Conservation (phyloP, 1,140 invertebrate species). For the Drosophila grimshawi region DNA sequence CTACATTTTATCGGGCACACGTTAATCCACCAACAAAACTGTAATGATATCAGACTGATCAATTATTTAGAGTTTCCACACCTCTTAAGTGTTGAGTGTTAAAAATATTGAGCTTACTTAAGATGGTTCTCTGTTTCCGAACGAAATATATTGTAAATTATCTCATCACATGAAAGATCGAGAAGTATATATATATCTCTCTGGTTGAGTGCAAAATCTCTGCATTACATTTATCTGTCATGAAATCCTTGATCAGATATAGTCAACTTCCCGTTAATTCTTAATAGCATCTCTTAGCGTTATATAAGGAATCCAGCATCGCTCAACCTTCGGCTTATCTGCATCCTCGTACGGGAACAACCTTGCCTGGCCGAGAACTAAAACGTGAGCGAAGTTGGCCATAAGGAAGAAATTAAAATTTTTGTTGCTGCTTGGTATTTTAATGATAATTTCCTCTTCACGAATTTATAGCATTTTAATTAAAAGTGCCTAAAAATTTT, state of each 20-base stretch:
- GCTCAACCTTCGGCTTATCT: constrained; percentile 29
- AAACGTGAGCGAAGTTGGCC: constrained; percentile 31
- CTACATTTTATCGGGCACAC: not conserved
- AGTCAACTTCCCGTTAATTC: not conserved
- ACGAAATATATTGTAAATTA: too few species aligned
- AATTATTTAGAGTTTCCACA: not conserved
- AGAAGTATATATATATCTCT: not conserved
- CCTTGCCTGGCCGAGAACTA: constrained; percentile 50
- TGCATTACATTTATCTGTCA: not conserved
- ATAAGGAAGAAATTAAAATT: constrained; percentile 80
- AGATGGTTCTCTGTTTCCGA: too few species aligned
- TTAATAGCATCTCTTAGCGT: not conserved
- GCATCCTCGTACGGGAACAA: constrained; percentile 29
- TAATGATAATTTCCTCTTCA: constrained; percentile 80
- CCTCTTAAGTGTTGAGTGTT: not conserved
- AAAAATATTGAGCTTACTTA: too few species aligned
- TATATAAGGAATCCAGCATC: not conserved
- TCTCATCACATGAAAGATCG: too few species aligned
- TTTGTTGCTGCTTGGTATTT: constrained; percentile 55
- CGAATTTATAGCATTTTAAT: constrained; percentile 82
- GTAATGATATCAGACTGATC: not conserved
- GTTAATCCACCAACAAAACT: too few species aligned
- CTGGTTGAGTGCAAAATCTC: not conserved
- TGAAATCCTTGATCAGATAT: not conserved
- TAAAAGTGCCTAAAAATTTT: constrained; percentile 63